Evolutionary conservation across 2,888 invertebrate genomes (phyloP), one percentile per base, ranked within the genome.

Genomic region (Ceriagrion tenellum): DNA sequence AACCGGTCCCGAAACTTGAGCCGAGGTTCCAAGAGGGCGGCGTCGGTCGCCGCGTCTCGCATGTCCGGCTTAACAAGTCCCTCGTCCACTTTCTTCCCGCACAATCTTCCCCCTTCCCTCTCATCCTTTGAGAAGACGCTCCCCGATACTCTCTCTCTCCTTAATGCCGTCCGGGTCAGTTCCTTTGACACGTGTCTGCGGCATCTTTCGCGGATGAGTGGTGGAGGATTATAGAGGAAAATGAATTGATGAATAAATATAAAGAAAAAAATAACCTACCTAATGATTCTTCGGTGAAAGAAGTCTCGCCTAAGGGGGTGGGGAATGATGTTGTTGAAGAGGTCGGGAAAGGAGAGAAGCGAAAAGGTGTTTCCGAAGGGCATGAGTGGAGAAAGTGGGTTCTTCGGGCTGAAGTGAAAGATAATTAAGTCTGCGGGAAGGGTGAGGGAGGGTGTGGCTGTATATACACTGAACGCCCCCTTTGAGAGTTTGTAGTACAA

Each of bases 1-100:
- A 81, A 81, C 74, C 74, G 74, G 74, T 81, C 35, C 74, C 74
- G 35, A 81, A 81, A 81, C n/a, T 81, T 26, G 69, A 69, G 69
- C 69, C 74, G 12, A 3, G 74, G 30, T 81, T 12, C 74, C 30
- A 8, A 81, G 20, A 20, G 20, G 59, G 47, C 47, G 47, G 47
- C 47, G 47, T 47, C 59, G 1, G 2, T 20, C 59, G 13, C 20
- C 59, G 8, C 35, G 74, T 30, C 74, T 69, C 26, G 69, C 69
- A 12, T 69, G 35, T 81, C 74, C 30, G 30, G 35, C 74, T 12
- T 35, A 81, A 81, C 35, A 10, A 30, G 74, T 81, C 74, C 74
- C 30, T 10, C 74, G 30, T 30, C 74, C 74, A 81, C 74, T 81
- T 81, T 81, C 74, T 81, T 81, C 74, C 74, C 74, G 74, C 74